Conservation (phyloP, 2,888 invertebrate genomes). For the Melanostoma scalare region DNA sequence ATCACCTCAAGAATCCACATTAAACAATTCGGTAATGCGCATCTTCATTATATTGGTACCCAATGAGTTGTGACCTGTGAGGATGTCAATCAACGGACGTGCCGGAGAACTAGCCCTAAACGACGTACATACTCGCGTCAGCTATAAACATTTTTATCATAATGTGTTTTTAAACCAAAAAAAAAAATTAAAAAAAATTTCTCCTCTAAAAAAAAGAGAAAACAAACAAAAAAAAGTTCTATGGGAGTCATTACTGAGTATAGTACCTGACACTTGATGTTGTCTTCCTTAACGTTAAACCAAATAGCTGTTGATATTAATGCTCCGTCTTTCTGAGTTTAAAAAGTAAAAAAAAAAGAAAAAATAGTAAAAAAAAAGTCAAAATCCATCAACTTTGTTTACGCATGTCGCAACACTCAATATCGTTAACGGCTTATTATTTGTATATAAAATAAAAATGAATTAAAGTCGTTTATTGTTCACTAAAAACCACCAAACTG, state of each 20-base stretch:
- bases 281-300: conserved; percentile 66
- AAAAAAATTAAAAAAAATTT: not conserved
- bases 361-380: not conserved
- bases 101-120: too few relatives aligned
- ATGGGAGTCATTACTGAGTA: conserved; percentile 67
- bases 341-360: conserved; percentile 2
- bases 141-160: too few relatives aligned
- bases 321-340: conserved; percentile 16
- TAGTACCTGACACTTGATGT: conserved; percentile 71
- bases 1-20: too few relatives aligned
- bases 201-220: conserved; percentile 11
- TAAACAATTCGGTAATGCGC: too few relatives aligned
- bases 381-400: conserved; percentile 23
- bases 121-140: too few relatives aligned
- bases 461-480: not conserved
- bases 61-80: too few relatives aligned
- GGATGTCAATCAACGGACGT: too few relatives aligned
- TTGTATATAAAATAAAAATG: conserved; percentile 47
- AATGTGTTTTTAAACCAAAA: conserved; percentile 1
- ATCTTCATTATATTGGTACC: too few relatives aligned
- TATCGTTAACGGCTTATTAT: conserved; percentile 17
- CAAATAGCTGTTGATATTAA: conserved; percentile 36
- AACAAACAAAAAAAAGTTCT: conserved; percentile 21
- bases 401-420: not conserved
- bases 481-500: too few relatives aligned